Evolutionary conservation across 2,113 vertebrate genomes (phyloP), one percentile per base, ranked within the genome.

Genomic region (Australoheros scitulus): DNA sequence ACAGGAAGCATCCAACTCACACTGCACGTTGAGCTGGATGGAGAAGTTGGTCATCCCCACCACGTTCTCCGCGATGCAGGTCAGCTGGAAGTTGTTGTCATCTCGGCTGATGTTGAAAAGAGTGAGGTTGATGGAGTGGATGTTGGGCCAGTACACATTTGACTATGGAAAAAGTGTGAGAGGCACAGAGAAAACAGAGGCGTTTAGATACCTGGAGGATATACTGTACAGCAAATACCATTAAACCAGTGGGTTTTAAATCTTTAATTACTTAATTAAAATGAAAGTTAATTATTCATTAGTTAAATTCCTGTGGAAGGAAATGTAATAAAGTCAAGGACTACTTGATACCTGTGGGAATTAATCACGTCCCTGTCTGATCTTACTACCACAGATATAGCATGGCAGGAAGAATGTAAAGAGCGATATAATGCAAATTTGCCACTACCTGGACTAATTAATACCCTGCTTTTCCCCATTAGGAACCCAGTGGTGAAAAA

Each of bases 21-120:
- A 99, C 91, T 97, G 97, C 41, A 99, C 97, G 0, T 96, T 97
- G 90, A 99, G 97, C 88, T 97, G 97, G 50, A 99, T 97, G 2
- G 97, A 98, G 82, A 97, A 96, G 75, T 99, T 99, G 92, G 96
- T 98, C 97, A 99, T 99, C 74, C 98, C 98, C 93, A 99, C 98
- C 94, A 99, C 96, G 0, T 99, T 99, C 95, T 99, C 98, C 0
- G 98, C 97, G 11, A 99, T 99, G 92, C 98, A 99, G 18, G 96
- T 97, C 61, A 99, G 95, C 86, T 96, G 94, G 88, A 97, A 99
- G 72, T 97, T 96, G 0, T 99, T 99, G 95, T 99, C 98, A 55
- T 98, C 97, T 0, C 97, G 97, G 61, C 97, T 98, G 92, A 98
- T 96, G 1, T 99, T 99, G 89, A 97, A 97, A 58, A 99, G 96